phyloP scores from a whole-genome alignment of 2,888 invertebrate species.

The Eilema sororculum region DNA sequence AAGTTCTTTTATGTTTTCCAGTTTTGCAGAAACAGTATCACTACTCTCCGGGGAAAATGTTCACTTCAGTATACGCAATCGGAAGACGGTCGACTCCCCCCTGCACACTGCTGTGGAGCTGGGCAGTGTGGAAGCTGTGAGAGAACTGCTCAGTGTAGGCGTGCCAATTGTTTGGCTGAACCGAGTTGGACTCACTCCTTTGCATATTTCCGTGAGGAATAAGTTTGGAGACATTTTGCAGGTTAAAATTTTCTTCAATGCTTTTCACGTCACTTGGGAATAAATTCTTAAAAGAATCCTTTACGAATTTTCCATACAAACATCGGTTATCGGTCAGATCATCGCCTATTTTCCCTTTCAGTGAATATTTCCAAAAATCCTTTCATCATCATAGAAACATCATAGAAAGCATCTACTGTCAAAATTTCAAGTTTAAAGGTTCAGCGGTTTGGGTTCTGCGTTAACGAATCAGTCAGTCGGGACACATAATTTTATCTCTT shows the following conservation, averaged over 20 bases:
- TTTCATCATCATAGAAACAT: too few species aligned
- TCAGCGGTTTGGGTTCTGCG: too few species aligned
- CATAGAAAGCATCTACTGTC: too few species aligned
- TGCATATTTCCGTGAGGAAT: conserved; percentile 69
- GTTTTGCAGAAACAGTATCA: conserved; percentile 43
- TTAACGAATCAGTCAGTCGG: too few species aligned
- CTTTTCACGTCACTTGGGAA: too few species aligned
- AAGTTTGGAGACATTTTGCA: conserved; percentile 53
- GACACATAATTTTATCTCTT: too few species aligned
- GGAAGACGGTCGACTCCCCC: conserved; percentile 37
- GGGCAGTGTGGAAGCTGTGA: conserved; percentile 36
- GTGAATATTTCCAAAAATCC: too few species aligned
- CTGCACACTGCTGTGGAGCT: conserved; percentile 48
- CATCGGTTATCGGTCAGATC: too few species aligned
- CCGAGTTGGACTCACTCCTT: conserved; percentile 62
- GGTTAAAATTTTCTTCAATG: conserved; percentile 24
- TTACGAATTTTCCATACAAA: too few species aligned
- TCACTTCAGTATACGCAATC: conserved; percentile 22
- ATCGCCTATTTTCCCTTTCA: too few species aligned
- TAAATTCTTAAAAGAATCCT: too few species aligned
- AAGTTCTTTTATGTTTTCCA: conserved; percentile 21
- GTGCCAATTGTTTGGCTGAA: conserved; percentile 37
- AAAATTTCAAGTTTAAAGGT: too few species aligned
- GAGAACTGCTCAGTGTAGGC: conserved; percentile 22
- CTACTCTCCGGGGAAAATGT: conserved; percentile 27